These are phyloP conservation scores for Abrostola triplasia DNA, from an alignment of 2,888 invertebrate genomes.

Conservation along the genomic window DNA sequence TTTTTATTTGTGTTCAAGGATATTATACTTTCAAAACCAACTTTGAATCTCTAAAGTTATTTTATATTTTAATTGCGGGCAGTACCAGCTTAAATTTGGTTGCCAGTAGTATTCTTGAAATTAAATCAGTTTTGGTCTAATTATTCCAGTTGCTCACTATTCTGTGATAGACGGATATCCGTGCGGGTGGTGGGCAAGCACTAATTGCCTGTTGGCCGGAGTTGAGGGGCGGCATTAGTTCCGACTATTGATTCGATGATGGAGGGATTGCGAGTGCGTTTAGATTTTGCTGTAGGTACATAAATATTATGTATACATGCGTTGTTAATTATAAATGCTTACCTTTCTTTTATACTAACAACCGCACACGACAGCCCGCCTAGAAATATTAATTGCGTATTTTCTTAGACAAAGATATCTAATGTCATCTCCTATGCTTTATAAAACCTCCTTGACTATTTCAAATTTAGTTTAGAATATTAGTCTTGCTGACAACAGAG, in stretches of 20 bases:
- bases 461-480: no score
- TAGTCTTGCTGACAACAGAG: no score
- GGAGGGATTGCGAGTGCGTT: slow-evolving; percentile 48
- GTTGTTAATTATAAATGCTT: slow-evolving; percentile 15
- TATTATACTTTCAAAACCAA: no score
- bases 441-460: no score
- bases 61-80: neutral
- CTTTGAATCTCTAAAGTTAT: no score
- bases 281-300: slow-evolving; percentile 43
- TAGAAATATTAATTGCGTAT: no score
- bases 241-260: slow-evolving; percentile 63
- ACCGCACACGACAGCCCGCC: no score
- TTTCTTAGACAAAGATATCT: no score
- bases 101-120: no score
- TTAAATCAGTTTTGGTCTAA: neutral
- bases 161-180: slow-evolving; percentile 71
- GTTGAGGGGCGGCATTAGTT: slow-evolving; percentile 67
- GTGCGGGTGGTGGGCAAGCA: slow-evolving; percentile 62
- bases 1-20: no score
- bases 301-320: slow-evolving; percentile 10
- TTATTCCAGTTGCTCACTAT: slow-evolving; percentile 18
- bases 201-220: slow-evolving; percentile 74
- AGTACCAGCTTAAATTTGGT: no score
- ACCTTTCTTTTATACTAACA: neutral
- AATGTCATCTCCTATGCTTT: no score